Percentiles rank a stretch among this genome's conserved stretches.
phyloP scores from a whole-genome alignment of 92 coral and sea anemone species.

The Zoanthus gigantus region DNA sequence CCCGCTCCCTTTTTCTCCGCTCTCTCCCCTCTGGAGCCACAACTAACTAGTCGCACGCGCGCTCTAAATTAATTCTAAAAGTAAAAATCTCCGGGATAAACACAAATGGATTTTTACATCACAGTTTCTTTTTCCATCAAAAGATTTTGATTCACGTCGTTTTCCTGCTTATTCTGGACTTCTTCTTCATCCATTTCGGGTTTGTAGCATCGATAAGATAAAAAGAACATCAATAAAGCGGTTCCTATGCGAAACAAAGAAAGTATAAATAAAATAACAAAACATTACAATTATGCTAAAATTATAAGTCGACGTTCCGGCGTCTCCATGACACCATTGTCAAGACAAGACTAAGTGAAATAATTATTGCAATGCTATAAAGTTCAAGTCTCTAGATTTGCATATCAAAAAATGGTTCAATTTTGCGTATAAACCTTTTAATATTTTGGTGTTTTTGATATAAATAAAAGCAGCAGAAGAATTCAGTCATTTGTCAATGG shows the following conservation, averaged over 20 bases:
- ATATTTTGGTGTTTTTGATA: no score
- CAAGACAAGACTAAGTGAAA: no score
- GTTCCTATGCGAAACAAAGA: conserved; percentile 20
- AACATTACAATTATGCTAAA: background rate
- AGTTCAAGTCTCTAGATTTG: no score
- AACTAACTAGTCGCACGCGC: background rate
- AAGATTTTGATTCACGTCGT: conserved; percentile 2
- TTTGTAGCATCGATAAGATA: conserved; percentile 59
- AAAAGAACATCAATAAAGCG: conserved; percentile 38
- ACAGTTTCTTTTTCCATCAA: conserved; percentile 32
- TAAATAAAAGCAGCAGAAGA: no score
- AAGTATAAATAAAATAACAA: background rate
- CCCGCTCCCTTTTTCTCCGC: background rate
- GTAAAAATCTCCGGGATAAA: background rate
- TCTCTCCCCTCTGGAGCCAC: background rate
- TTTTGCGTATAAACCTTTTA: background rate
- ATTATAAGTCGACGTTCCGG: no score
- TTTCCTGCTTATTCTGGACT: background rate
- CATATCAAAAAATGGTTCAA: background rate
- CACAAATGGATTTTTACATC: background rate
- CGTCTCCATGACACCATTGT: no score
- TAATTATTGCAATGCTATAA: no score
- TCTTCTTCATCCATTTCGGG: conserved; percentile 48
- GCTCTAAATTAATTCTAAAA: background rate
- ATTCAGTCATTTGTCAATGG: no score